Evolutionary conservation across 1,140 invertebrate genomes (phyloP).

Genomic region (Argopecten irradians): DNA sequence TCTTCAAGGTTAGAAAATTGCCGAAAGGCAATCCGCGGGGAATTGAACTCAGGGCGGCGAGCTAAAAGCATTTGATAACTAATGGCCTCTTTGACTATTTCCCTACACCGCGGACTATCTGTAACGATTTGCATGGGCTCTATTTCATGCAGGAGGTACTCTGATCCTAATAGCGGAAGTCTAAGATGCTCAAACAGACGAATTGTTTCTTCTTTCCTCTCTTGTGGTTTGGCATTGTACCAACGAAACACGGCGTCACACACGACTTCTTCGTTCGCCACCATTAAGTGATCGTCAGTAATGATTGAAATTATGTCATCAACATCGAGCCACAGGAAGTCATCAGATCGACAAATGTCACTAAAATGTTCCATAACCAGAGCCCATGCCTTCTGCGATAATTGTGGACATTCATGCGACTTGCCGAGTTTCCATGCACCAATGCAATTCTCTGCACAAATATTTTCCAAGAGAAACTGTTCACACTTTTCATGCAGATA

Average conservation of each 20-base stretch:
- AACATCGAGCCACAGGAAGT: slow-evolving; percentile 60
- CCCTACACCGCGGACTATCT: slow-evolving; percentile 57
- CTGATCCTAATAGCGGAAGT: slow-evolving; percentile 63
- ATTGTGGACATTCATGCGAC: slow-evolving; percentile 59
- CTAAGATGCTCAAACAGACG: slow-evolving; percentile 62
- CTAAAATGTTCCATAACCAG: slow-evolving; percentile 62
- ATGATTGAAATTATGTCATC: slow-evolving; percentile 64
- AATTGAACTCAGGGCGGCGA: slow-evolving; percentile 65
- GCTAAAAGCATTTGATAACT: slow-evolving; percentile 69
- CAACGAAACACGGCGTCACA: slow-evolving; percentile 67
- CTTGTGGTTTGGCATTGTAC: slow-evolving; percentile 57
- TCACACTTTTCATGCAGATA: slow-evolving; percentile 64
- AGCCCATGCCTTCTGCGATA: slow-evolving; percentile 58
- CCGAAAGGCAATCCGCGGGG: slow-evolving; percentile 61
- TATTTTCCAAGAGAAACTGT: slow-evolving; percentile 60
- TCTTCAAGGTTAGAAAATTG: slow-evolving; percentile 64
- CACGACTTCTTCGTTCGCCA: slow-evolving; percentile 65
- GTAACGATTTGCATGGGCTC: slow-evolving; percentile 58
- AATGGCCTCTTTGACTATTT: slow-evolving; percentile 68
- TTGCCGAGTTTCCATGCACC: slow-evolving; percentile 65
- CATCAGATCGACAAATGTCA: slow-evolving; percentile 59
- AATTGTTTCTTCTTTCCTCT: slow-evolving; percentile 53
- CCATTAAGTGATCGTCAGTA: slow-evolving; percentile 62
- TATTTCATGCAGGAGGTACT: slow-evolving; percentile 65
- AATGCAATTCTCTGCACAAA: slow-evolving; percentile 61